These are phyloP conservation scores for Proctacanthus coquilletti DNA, from an alignment of 1,140 invertebrate genomes.

Conservation along the genomic window DNA sequence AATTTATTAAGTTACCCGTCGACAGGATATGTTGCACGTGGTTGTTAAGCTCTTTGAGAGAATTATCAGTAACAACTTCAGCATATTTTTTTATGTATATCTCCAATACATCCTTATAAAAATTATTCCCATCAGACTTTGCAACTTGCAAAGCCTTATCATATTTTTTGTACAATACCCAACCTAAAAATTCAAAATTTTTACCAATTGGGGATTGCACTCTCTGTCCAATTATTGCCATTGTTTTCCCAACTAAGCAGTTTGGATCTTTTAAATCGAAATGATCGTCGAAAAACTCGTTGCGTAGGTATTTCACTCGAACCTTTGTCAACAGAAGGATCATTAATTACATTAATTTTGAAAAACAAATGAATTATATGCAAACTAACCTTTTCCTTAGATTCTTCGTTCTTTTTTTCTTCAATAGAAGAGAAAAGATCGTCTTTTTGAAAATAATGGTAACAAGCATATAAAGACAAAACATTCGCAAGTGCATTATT, in stretches of 20 bases:
- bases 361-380: constrained; percentile 9
- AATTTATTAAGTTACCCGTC: constrained; percentile 5
- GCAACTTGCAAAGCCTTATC: constrained; percentile 28
- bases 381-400: constrained; percentile 13
- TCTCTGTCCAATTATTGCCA: constrained; percentile 26
- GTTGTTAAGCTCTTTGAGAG: no score
- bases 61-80: no score
- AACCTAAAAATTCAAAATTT: constrained; percentile 53
- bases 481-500: constrained; percentile 51
- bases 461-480: constrained; percentile 58
- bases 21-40: not conserved
- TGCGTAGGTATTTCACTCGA: constrained; percentile 61
- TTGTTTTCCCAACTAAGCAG: constrained; percentile 62
- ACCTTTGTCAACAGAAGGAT: no score
- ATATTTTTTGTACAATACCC: constrained; percentile 50
- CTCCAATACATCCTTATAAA: constrained; percentile 29
- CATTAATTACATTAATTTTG: constrained; percentile 41
- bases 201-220: constrained; percentile 31
- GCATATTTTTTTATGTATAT: constrained; percentile 16
- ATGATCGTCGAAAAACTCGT: constrained; percentile 72
- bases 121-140: not conserved
- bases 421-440: constrained; percentile 14
- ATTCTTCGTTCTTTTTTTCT: constrained; percentile 8
- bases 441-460: constrained; percentile 51
- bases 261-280: constrained; percentile 59